These are phyloP conservation scores for Philopedon plagiatum DNA, from an alignment of 2,888 invertebrate genomes.

Conservation along the genomic window DNA sequence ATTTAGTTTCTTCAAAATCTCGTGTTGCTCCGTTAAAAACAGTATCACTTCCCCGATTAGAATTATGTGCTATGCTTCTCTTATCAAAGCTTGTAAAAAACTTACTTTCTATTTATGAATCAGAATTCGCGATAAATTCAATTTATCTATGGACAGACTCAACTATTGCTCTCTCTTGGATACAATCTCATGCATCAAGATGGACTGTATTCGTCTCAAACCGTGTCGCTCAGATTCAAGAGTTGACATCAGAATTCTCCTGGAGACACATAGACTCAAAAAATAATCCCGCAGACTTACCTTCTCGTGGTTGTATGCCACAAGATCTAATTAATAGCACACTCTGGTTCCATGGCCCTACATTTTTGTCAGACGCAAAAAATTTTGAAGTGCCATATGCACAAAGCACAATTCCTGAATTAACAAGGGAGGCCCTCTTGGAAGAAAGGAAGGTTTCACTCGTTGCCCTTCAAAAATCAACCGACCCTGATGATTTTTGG, in stretches of 20 bases:
- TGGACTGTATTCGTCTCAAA: constrained; percentile 42
- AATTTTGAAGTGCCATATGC: no score
- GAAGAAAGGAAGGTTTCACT: no score
- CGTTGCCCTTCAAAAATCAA: no score
- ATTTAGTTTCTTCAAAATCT: constrained; percentile 35
- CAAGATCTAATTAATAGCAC: no score
- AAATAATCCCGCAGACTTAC: constrained; percentile 29
- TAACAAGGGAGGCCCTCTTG: no score
- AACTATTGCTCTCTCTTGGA: constrained; percentile 47
- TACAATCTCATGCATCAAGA: constrained; percentile 25
- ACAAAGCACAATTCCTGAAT: no score
- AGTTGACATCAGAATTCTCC: constrained; percentile 27
- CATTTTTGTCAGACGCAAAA: no score
- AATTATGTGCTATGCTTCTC: constrained; percentile 40
- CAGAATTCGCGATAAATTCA: constrained; percentile 4
- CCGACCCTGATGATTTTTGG: no score
- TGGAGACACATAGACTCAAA: constrained; percentile 19
- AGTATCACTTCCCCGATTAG: constrained; percentile 34
- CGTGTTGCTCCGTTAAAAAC: constrained; percentile 25
- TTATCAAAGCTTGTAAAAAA: constrained; percentile 28
- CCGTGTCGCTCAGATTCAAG: constrained; percentile 39
- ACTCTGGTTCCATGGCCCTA: no score
- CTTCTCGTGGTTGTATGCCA: neutral
- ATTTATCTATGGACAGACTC: constrained; percentile 46
- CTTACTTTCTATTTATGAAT: constrained; percentile 13